Percentiles rank a stretch among this genome's conserved stretches.
Conservation (phyloP, 2,797 vertebrate genomes). For the Fratercula arctica region DNA sequence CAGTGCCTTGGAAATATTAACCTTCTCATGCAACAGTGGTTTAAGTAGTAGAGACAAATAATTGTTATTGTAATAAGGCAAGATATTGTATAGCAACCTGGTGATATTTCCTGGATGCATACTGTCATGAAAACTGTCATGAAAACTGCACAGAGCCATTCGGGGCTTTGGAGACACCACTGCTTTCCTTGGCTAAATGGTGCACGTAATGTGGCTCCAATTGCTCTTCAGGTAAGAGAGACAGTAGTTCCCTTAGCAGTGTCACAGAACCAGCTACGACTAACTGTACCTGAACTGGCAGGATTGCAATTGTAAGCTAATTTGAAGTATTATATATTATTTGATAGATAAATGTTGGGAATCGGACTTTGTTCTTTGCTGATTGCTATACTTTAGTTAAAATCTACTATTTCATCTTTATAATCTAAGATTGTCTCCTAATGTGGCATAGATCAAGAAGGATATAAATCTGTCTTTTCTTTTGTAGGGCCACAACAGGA, state of each 20-base stretch:
- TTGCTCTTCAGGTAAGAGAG: background rate
- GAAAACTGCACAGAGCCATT: background rate
- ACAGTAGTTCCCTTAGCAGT: background rate
- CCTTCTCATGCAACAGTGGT: conserved; percentile 57
- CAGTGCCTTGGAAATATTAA: conserved; percentile 72
- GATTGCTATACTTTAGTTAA: background rate
- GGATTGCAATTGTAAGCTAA: background rate
- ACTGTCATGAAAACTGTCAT: background rate
- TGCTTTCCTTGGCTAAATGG: background rate
- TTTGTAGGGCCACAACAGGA: background rate
- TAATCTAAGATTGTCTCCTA: background rate
- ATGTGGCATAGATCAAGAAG: background rate
- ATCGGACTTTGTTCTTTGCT: background rate
- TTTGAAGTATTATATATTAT: background rate
- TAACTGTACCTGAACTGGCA: background rate
- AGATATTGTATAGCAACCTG: background rate
- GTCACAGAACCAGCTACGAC: background rate
- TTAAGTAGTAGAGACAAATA: conserved; percentile 39
- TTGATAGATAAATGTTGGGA: background rate
- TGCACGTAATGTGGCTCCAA: background rate
- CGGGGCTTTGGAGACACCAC: background rate
- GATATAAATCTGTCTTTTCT: background rate
- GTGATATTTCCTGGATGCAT: conserved; percentile 28
- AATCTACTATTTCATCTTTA: background rate
- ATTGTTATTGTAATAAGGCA: conserved; percentile 8